Evolutionary conservation across 2,113 vertebrate species (phyloP).

Genomic region (cat (Felis catus)): DNA sequence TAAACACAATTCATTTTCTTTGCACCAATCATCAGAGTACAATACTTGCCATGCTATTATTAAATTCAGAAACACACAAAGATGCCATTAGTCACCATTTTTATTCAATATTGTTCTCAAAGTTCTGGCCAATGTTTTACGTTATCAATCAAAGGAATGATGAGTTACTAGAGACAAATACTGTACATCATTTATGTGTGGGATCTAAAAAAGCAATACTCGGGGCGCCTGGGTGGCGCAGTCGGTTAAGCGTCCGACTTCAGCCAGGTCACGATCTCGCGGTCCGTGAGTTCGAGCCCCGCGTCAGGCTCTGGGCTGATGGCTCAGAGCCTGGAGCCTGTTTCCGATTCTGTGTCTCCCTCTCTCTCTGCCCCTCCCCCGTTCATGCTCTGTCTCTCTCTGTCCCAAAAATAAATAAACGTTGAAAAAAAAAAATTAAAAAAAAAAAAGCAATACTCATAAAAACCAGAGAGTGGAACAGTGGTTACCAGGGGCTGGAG

Average conservation of each 20-base stretch:
- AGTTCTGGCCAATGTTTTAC: background rate
- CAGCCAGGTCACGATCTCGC: too few relatives aligned
- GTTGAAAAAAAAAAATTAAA: too few relatives aligned
- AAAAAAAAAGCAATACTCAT: background rate
- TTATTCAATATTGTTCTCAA: constrained; percentile 22
- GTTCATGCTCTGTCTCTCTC: too few relatives aligned
- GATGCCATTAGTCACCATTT: constrained; percentile 32
- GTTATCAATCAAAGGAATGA: constrained; percentile 35
- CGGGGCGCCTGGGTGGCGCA: too few relatives aligned
- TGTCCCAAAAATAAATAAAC: too few relatives aligned
- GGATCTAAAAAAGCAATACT: background rate
- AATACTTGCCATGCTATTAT: background rate
- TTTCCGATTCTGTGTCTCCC: too few relatives aligned
- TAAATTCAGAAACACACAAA: constrained; percentile 37
- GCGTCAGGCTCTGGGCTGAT: too few relatives aligned
- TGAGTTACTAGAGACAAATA: background rate
- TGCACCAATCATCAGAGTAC: background rate
- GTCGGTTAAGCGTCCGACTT: too few relatives aligned
- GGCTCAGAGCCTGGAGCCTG: too few relatives aligned
- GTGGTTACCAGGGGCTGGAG: background rate
- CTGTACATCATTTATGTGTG: background rate
- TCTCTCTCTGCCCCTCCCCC: too few relatives aligned
- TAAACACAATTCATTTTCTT: constrained; percentile 17
- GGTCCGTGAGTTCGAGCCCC: too few relatives aligned
- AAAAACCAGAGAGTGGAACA: background rate